phyloP scores from a whole-genome alignment of 2,797 vertebrate genomes.

The Amazonetta brasiliensis region DNA sequence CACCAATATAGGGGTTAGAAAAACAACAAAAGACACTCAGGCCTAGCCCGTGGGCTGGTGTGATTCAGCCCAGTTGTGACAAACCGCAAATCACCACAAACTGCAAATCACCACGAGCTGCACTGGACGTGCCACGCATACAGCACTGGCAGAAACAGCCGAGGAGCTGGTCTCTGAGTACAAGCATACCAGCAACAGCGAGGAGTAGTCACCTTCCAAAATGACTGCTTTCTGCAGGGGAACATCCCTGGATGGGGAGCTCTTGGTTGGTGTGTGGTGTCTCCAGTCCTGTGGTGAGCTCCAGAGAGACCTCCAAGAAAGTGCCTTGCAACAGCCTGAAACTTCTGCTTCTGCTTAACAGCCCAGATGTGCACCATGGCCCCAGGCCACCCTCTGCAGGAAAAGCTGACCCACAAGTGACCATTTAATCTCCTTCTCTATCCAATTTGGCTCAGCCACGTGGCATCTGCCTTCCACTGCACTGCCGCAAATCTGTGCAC shows the following conservation, averaged over 20 bases:
- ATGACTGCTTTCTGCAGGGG: neutral
- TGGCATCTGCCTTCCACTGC: neutral
- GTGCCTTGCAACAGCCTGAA: neutral
- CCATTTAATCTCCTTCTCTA: slow-evolving; percentile 41
- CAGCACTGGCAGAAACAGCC: neutral
- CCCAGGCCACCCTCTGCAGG: neutral
- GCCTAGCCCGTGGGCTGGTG: neutral
- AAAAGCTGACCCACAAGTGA: slow-evolving; percentile 28
- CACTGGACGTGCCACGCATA: neutral
- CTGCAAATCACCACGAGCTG: neutral
- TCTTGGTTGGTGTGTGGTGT: neutral
- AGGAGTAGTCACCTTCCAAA: neutral
- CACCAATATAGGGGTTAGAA: neutral
- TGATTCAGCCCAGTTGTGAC: neutral
- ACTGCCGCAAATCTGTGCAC: fast-evolving
- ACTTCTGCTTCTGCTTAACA: neutral
- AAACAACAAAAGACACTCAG: neutral
- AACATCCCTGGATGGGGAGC: neutral
- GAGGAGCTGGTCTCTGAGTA: neutral
- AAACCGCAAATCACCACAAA: neutral
- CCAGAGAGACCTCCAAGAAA: neutral
- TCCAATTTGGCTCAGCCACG: slow-evolving; percentile 1
- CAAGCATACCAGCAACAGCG: neutral
- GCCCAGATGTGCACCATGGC: neutral
- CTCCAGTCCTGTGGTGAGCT: fast-evolving